phyloP scores from a whole-genome alignment of 2,888 invertebrate genomes.

The Drosophila leonis region DNA sequence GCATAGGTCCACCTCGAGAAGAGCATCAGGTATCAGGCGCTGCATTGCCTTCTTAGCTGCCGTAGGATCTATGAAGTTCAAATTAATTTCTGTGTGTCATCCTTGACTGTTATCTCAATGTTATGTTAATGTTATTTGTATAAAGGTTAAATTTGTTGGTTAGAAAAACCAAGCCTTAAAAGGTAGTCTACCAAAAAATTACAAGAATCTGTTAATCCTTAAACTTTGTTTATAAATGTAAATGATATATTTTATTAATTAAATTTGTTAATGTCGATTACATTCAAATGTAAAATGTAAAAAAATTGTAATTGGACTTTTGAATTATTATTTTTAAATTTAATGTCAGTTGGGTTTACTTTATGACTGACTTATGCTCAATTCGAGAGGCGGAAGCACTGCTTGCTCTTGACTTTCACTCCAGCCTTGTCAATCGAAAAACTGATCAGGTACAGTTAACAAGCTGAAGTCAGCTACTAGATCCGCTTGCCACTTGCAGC shows the following conservation, averaged over 20 bases:
- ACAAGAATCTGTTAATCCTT: too few relatives aligned
- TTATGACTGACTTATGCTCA: not conserved
- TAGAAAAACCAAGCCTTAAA: too few relatives aligned
- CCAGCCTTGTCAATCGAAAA: conserved; percentile 30
- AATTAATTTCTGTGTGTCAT: too few relatives aligned
- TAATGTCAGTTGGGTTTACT: not conserved
- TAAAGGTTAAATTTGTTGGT: not conserved
- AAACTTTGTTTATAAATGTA: too few relatives aligned
- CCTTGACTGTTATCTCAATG: not conserved
- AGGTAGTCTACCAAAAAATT: too few relatives aligned
- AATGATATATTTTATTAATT: too few relatives aligned
- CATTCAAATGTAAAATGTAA: too few relatives aligned
- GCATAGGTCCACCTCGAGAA: not conserved
- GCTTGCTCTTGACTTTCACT: conserved; percentile 26
- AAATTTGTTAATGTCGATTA: too few relatives aligned
- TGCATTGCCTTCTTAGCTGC: not conserved
- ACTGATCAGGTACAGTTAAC: conserved; percentile 42
- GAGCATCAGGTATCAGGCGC: not conserved
- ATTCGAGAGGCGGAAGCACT: not conserved
- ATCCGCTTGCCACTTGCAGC: conserved; percentile 44
- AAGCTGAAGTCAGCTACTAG: conserved; percentile 57
- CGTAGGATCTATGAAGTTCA: too few relatives aligned
- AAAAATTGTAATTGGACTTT: too few relatives aligned
- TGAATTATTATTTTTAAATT: too few relatives aligned
- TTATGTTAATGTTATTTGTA: not conserved